phyloP scores from a whole-genome alignment of 1,140 invertebrate genomes.

The Episyrphus balteatus region DNA sequence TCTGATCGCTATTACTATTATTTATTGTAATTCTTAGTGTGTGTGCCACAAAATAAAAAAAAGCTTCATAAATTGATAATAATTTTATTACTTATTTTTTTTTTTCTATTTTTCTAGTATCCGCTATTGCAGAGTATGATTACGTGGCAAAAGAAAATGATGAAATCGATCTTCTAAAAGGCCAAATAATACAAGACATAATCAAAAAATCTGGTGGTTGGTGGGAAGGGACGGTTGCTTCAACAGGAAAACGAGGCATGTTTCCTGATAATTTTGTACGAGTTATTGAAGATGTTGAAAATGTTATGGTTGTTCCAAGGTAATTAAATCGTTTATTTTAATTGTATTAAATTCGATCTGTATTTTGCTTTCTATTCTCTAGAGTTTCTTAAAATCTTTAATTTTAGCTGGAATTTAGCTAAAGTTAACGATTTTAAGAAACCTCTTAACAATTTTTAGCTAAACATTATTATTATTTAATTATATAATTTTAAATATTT shows the following conservation, averaged over 20 bases:
- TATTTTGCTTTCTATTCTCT: too few species aligned
- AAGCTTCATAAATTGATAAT: too few species aligned
- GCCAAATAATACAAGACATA: constrained; percentile 78
- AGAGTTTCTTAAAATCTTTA: too few species aligned
- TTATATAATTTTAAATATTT: too few species aligned
- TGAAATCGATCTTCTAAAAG: constrained; percentile 76
- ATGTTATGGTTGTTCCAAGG: constrained; percentile 28
- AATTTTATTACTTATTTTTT: background rate
- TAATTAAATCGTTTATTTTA: constrained; percentile 8
- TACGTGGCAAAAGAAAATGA: constrained; percentile 70
- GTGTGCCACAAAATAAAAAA: too few species aligned
- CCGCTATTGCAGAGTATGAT: constrained; percentile 70
- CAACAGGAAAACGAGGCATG: constrained; percentile 73
- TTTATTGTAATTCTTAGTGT: too few species aligned
- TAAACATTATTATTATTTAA: too few species aligned
- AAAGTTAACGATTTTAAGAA: too few species aligned
- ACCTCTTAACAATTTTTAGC: too few species aligned
- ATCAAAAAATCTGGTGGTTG: constrained; percentile 81
- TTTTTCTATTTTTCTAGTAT: constrained; percentile 42
- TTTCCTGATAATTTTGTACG: constrained; percentile 97
- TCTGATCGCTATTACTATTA: too few species aligned
- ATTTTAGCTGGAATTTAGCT: too few species aligned
- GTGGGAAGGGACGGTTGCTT: constrained; percentile 87
- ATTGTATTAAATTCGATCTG: background rate
- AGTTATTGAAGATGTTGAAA: constrained; percentile 38